phyloP scores from a whole-genome alignment of 2,888 invertebrate genomes.

The Craniophora ligustri region DNA sequence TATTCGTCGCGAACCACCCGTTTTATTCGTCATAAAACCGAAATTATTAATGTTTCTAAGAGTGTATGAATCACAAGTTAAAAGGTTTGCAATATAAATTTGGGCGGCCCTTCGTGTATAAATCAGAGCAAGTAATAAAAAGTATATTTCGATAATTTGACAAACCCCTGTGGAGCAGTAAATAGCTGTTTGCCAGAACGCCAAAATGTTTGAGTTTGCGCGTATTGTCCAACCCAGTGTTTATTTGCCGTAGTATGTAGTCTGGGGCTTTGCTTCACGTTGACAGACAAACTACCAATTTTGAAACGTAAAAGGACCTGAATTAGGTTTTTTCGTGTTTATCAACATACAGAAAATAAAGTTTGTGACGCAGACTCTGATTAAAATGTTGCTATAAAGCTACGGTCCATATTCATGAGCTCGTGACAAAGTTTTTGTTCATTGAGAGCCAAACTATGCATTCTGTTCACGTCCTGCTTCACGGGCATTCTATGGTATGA shows the following conservation, averaged over 20 bases:
- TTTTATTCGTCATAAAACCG: conserved; percentile 45
- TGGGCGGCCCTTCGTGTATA: conserved; percentile 35
- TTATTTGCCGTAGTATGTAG: conserved; percentile 13
- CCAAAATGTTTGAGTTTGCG: conserved; percentile 25
- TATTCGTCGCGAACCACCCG: conserved; percentile 33
- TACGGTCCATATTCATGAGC: conserved; percentile 6
- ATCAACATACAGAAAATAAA: conserved; percentile 1
- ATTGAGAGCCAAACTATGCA: background rate
- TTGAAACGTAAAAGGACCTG: conserved; percentile 4
- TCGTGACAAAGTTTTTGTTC: background rate
- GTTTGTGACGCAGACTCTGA: conserved; percentile 1
- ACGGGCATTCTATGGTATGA: background rate
- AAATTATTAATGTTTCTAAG: conserved; percentile 47
- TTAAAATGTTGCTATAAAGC: conserved; percentile 10
- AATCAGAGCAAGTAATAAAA: conserved; percentile 49
- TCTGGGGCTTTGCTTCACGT: conserved; percentile 12
- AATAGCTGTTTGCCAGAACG: conserved; percentile 24
- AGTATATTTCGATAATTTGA: conserved; percentile 48
- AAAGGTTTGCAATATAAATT: conserved; percentile 49
- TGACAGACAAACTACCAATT: conserved; percentile 11
- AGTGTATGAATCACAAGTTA: conserved; percentile 49
- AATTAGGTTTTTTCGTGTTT: conserved; percentile 11
- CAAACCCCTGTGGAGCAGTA: conserved; percentile 46
- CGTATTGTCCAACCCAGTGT: conserved; percentile 26
- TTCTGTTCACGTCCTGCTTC: background rate